Conservation (phyloP, 2,797 vertebrate species). For the Oceanodroma leucorhoa region DNA sequence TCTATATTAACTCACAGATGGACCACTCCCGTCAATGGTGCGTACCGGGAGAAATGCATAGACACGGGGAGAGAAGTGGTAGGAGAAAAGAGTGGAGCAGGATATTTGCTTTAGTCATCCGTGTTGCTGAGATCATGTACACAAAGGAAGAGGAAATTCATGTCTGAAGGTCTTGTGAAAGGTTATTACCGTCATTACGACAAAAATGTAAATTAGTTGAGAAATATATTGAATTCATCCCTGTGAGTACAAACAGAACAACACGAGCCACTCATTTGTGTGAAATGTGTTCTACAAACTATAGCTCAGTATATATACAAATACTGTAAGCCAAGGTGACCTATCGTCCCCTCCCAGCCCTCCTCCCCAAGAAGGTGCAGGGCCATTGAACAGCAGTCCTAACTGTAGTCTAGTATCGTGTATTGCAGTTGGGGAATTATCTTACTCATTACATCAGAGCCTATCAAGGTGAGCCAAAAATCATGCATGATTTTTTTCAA, state of each 20-base stretch:
- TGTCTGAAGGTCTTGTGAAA: not conserved
- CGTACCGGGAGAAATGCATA: not conserved
- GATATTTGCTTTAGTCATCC: not conserved
- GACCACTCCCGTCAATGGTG: constrained; percentile 74
- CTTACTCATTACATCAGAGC: not conserved
- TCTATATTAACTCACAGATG: constrained; percentile 76
- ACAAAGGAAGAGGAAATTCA: not conserved
- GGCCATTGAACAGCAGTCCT: not conserved
- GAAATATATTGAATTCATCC: not conserved
- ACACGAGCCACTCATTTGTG: not conserved
- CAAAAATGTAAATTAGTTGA: not conserved
- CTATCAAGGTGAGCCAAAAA: not conserved
- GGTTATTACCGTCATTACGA: not conserved
- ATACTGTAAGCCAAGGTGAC: not conserved
- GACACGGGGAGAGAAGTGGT: not conserved
- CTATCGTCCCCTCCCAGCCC: not conserved
- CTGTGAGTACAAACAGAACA: not conserved
- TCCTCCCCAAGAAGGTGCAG: not conserved
- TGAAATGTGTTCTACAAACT: not conserved
- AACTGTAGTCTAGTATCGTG: not conserved
- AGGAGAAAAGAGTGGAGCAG: not conserved
- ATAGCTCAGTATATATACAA: not conserved
- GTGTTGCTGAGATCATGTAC: not conserved
- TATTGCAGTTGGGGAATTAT: not conserved
- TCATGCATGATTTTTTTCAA: not conserved